Evolutionary conservation across 2,888 invertebrate species (phyloP).

Genomic region (Hemaris fuciformis): DNA sequence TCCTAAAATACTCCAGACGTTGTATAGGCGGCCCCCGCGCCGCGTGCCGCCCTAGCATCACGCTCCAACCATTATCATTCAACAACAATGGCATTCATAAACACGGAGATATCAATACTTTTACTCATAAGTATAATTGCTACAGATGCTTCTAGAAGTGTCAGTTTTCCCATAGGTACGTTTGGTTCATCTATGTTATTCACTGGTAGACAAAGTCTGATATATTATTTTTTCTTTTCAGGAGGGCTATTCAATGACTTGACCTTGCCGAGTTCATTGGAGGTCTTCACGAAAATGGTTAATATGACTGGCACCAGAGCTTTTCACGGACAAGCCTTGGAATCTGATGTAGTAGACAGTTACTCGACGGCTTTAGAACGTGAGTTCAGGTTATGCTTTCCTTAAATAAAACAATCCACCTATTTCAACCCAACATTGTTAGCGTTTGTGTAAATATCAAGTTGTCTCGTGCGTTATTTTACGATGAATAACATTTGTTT

Average conservation of each 20-base stretch:
- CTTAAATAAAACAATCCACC: too few relatives aligned
- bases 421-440: too few relatives aligned
- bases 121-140: slow-evolving; percentile 26
- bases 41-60: slow-evolving; percentile 48
- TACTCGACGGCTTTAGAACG: slow-evolving; percentile 66
- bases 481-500: too few relatives aligned
- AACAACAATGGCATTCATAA: slow-evolving; percentile 37
- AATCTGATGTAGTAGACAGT: slow-evolving; percentile 53
- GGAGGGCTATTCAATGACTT: slow-evolving; percentile 75
- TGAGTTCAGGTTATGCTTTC: slow-evolving; percentile 38
- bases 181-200: neutral
- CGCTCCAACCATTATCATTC: slow-evolving; percentile 29
- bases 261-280: slow-evolving; percentile 43
- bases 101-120: slow-evolving; percentile 32
- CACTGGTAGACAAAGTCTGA: neutral
- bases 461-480: too few relatives aligned
- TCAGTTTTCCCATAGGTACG: slow-evolving; percentile 63
- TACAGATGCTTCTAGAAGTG: slow-evolving; percentile 32
- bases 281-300: slow-evolving; percentile 52
- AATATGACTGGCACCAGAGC: slow-evolving; percentile 41
- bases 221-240: slow-evolving; percentile 40
- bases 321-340: slow-evolving; percentile 51
- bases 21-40: slow-evolving; percentile 49
- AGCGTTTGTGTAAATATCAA: too few relatives aligned
- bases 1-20: slow-evolving; percentile 77